Evolutionary conservation across 2,888 invertebrate genomes (phyloP), one percentile per base, ranked within the genome.

Genomic region (Junonia oenone): DNA sequence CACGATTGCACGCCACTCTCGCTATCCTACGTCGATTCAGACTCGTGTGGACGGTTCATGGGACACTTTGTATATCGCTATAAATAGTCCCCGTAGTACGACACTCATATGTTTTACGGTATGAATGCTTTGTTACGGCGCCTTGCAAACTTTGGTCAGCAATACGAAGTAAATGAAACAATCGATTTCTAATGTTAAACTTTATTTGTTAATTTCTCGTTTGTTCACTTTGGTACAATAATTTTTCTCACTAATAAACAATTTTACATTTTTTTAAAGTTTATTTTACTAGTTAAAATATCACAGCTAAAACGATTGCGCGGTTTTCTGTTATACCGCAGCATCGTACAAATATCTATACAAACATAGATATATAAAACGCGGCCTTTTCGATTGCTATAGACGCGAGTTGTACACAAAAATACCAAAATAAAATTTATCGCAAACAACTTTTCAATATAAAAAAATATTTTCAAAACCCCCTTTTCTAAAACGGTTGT

Each of bases 151-250:
- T 29, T n/a, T 8, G 11, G 8, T 13, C 29, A 14, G 15, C 8
- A 17, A 9, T 1, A 13, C 9, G n/a, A 50, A 31, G 13, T 13
- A 58, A 74, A 68, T 66, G 59, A 76, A 75, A 75, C 62, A 55
- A 65, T 57, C 17, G 14, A 60, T 55, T 50, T 63, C 55, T 63
- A 64, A 63, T 50, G 51, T 64, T 84, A 76, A 84, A 76, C 82
- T 86, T 81, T 87, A 86, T 85, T 87, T 84, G 80, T 81, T 64
- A 80, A 82, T 84, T 86, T 85, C 75, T 76, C 74, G 68, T 75
- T 73, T 68, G 75, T 76, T 75, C 74, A 66, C 63, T 76, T 69
- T 71, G 69, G 75, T 83, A 88, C 86, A 75, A 75, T 85, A 82
- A 83, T 87, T 88, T 87, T 84, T 77, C 76, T 71, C 26, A 64